Percentiles rank a stretch among this genome's conserved stretches.
Evolutionary conservation across 2,113 vertebrate genomes (phyloP).

Genomic region (Eublepharis macularius): DNA sequence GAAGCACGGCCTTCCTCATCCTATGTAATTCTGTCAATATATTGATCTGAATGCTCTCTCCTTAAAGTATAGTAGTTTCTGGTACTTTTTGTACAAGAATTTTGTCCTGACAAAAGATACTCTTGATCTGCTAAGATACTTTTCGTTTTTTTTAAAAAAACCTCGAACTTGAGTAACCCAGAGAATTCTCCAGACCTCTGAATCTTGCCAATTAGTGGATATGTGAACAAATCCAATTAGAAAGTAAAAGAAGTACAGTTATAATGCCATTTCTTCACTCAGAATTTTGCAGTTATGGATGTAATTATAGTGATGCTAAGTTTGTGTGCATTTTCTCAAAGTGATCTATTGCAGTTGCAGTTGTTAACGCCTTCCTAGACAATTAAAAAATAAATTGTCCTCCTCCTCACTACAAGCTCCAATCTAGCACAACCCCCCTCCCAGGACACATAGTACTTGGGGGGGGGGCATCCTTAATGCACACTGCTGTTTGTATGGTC

Average conservation of each 20-base stretch:
- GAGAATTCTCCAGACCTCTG: background rate
- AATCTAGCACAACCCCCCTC: background rate
- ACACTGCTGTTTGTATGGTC: too few relatives aligned
- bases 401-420: background rate
- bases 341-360: conserved; percentile 18
- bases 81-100: background rate
- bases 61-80: background rate
- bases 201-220: conserved; percentile 40
- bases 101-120: background rate
- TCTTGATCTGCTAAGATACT: background rate
- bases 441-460: background rate
- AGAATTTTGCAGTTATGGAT: conserved; percentile 59
- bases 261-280: conserved; percentile 45
- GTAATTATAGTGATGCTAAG: conserved; percentile 58
- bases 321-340: background rate
- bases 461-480: background rate
- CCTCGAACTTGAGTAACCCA: background rate
- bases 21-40: background rate
- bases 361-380: background rate
- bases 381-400: background rate
- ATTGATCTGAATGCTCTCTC: background rate
- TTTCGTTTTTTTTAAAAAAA: background rate
- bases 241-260: conserved; percentile 41
- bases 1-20: background rate
- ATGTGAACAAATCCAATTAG: conserved; percentile 57